phyloP scores from a whole-genome alignment of 30 jellyfish, hydroid and myxozoan species.

The Aurelia coerulea region DNA sequence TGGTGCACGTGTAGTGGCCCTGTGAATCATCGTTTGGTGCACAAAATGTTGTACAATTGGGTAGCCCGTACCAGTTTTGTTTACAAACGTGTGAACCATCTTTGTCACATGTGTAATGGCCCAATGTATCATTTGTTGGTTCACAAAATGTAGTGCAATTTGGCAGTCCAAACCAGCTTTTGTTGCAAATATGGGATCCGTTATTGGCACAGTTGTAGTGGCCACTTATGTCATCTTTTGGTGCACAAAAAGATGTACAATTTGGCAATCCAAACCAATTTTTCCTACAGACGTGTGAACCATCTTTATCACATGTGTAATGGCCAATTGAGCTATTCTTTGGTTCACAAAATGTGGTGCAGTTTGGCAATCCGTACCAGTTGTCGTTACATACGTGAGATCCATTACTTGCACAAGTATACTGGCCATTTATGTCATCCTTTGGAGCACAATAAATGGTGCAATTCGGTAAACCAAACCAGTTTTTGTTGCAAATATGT shows the following conservation, averaged over 20 bases:
- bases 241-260: not conserved
- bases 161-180: constrained; percentile 12
- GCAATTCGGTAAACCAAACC: constrained; percentile 2
- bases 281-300: constrained; percentile 5
- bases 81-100: constrained; percentile 35
- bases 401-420: constrained; percentile 5
- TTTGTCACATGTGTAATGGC: constrained; percentile 31
- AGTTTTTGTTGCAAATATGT: constrained; percentile 4
- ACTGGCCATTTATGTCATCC: constrained; percentile 5
- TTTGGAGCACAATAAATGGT: not conserved
- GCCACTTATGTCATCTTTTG: constrained; percentile 1
- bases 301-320: constrained; percentile 13
- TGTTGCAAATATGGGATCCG: constrained; percentile 4
- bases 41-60: constrained; percentile 46
- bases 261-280: constrained; percentile 1
- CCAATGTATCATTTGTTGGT: not conserved
- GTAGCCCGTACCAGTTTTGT: constrained; percentile 14
- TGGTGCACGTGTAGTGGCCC: constrained; percentile 55
- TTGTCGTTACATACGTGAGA: not conserved
- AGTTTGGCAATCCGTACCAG: constrained; percentile 20
- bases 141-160: not conserved
- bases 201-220: constrained; percentile 13
- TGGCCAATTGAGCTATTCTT: not conserved
- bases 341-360: not conserved
- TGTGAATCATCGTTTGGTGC: constrained; percentile 15